Conservation (phyloP, 2,113 vertebrate species). For the Oplegnathus fasciatus region DNA sequence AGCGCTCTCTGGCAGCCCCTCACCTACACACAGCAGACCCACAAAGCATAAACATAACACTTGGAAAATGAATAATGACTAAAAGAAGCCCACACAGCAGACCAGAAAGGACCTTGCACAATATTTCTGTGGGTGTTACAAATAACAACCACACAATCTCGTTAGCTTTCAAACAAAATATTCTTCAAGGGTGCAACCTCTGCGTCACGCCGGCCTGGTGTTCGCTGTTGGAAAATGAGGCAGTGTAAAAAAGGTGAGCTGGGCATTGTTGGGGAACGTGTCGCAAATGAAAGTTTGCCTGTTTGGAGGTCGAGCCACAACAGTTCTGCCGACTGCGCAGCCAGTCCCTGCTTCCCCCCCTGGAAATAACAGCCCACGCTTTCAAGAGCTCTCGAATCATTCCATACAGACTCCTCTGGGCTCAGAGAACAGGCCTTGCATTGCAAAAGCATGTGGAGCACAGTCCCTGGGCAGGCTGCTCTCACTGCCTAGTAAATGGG, state of each 20-base stretch:
- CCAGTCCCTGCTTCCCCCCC: not conserved
- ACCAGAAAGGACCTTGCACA: conserved; percentile 26
- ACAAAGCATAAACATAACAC: conserved; percentile 69
- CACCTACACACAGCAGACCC: conserved; percentile 57
- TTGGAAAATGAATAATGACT: conserved; percentile 69
- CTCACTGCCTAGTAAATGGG: conserved; percentile 49
- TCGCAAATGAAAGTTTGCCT: conserved; percentile 56
- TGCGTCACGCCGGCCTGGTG: not conserved
- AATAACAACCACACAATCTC: conserved; percentile 16
- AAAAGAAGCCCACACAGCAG: conserved; percentile 65
- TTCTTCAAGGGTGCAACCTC: conserved; percentile 29
- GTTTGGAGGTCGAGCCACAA: conserved; percentile 32
- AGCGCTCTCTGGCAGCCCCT: conserved; percentile 19
- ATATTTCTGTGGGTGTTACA: conserved; percentile 44
- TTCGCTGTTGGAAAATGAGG: conserved; percentile 17
- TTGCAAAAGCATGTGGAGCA: conserved; percentile 46
- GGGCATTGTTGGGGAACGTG: conserved; percentile 23
- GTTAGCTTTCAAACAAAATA: conserved; percentile 42
- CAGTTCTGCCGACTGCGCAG: conserved; percentile 40
- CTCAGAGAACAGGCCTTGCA: conserved; percentile 21
- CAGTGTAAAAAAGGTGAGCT: conserved; percentile 36
- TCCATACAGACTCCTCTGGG: conserved; percentile 38
- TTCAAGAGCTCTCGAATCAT: conserved; percentile 43
- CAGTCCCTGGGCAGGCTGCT: conserved; percentile 26
- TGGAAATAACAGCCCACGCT: conserved; percentile 47